Conservation (phyloP, 2,797 vertebrate species). For the Enteromius argenteus region DNA sequence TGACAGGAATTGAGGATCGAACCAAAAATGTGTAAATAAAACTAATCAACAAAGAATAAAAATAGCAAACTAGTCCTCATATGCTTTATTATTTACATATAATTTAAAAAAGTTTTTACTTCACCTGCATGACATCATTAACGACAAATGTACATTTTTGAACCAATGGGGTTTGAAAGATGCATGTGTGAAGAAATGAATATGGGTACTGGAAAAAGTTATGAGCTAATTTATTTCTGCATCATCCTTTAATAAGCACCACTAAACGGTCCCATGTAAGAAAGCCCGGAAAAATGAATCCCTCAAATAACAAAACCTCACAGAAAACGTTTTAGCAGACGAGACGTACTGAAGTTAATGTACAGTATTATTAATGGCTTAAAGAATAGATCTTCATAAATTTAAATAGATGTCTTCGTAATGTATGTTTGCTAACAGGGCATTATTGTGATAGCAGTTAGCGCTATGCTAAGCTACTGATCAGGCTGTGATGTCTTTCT, state of each 20-base stretch:
- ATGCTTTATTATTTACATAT: neutral
- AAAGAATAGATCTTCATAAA: neutral
- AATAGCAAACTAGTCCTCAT: neutral
- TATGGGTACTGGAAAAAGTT: neutral
- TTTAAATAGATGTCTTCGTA: neutral
- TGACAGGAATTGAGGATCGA: too few species aligned
- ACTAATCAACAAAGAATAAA: neutral
- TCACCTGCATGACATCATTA: neutral
- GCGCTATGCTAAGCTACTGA: neutral
- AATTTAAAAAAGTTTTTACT: neutral
- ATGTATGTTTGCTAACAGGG: neutral
- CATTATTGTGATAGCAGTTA: neutral
- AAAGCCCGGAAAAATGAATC: neutral
- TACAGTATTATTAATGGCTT: neutral
- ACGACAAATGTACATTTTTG: neutral
- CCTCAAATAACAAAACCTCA: neutral
- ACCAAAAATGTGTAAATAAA: neutral
- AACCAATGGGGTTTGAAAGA: neutral
- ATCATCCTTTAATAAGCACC: neutral
- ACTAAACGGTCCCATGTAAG: neutral
- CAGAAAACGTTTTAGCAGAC: neutral
- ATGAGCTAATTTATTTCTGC: neutral
- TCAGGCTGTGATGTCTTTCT: neutral
- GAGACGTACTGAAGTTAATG: neutral
- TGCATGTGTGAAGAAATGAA: neutral